Conservation (phyloP, 2,888 invertebrate genomes). For the Serripes groenlandicus region DNA sequence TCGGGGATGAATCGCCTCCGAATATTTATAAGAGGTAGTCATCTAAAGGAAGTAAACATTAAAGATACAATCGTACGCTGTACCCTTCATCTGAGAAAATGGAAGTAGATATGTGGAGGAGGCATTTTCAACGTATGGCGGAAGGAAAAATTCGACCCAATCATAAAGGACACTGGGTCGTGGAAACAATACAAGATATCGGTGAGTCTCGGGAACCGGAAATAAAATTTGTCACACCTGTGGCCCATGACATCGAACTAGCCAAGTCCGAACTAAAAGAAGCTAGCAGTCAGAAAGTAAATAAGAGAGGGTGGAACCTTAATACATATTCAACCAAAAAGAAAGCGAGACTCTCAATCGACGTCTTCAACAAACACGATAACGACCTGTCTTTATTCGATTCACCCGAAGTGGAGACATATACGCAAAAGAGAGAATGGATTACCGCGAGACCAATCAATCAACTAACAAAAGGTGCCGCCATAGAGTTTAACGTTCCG, state of each 20-base stretch:
- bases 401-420: neutral
- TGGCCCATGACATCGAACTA: slow-evolving; percentile 32
- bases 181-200: neutral
- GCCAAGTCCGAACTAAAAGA: slow-evolving; percentile 35
- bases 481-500: slow-evolving; percentile 40
- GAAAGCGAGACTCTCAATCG: neutral
- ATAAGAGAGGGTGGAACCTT: neutral
- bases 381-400: slow-evolving; percentile 3
- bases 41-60: neutral
- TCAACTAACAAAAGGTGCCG: slow-evolving; percentile 25
- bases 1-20: neutral
- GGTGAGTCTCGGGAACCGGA: neutral
- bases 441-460: slow-evolving; percentile 5
- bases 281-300: slow-evolving; percentile 8
- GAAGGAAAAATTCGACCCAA: slow-evolving; percentile 28
- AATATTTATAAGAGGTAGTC: neutral
- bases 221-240: slow-evolving; percentile 25
- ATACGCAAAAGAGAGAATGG: slow-evolving; percentile 15
- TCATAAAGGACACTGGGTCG: slow-evolving; percentile 26
- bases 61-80: neutral
- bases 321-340: slow-evolving; percentile 13
- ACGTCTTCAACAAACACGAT: slow-evolving; percentile 1
- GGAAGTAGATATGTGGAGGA: slow-evolving; percentile 30
- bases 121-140: slow-evolving; percentile 23
- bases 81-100: slow-evolving; percentile 4